Evolutionary conservation across 2,113 vertebrate genomes (phyloP).

Genomic region (Salvelinus alpinus): DNA sequence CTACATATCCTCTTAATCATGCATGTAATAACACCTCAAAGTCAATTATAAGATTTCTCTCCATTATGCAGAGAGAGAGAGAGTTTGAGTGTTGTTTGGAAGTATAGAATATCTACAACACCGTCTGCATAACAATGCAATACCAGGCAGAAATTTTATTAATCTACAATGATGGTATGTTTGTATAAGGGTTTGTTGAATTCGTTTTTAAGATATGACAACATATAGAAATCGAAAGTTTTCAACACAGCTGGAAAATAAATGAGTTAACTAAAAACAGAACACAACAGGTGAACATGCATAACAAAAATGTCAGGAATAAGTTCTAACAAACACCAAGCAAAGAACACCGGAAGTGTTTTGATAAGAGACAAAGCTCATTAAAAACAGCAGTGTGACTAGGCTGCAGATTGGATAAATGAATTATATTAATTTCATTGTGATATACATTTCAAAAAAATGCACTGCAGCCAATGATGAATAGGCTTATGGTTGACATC

Average conservation of each 20-base stretch:
- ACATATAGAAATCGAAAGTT: neutral
- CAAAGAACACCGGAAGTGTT: neutral
- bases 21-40: too few species aligned
- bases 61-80: neutral
- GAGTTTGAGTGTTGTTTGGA: too few species aligned
- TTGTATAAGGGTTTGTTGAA: neutral
- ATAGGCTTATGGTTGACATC: too few species aligned
- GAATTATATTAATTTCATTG: too few species aligned
- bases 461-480: too few species aligned
- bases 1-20: too few species aligned
- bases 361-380: too few species aligned
- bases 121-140: neutral
- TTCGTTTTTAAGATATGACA: neutral
- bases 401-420: too few species aligned
- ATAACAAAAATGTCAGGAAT: neutral
- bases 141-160: neutral
- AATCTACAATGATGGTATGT: neutral
- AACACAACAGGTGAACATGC: neutral
- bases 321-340: too few species aligned
- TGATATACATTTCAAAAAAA: too few species aligned
- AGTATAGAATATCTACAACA: neutral
- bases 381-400: neutral
- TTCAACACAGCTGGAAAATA: neutral
- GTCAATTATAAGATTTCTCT: too few species aligned
- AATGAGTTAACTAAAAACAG: neutral